Base-by-base conservation (phyloP, 2,797 vertebrate genomes). In the Enoplosus armatus region DNA sequence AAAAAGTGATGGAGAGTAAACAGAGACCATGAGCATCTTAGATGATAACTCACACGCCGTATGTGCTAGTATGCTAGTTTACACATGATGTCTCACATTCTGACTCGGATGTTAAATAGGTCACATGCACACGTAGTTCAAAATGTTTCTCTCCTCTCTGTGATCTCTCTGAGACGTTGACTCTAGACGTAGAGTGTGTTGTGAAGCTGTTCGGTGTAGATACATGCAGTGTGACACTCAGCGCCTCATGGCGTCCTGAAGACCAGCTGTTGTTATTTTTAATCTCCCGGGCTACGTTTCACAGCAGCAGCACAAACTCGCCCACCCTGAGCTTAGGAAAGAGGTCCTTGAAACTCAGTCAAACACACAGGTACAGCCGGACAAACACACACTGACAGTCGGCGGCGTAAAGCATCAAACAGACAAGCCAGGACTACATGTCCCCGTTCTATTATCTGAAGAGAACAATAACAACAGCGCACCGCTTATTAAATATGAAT, bases 241-340 rank as follows among this genome's bases (percentile, higher is more conserved):
- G 86, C 24, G 86, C 70, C 88, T 89, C 90, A 91, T 93, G 93
- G 91, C 84, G 90, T 93, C 93, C 92, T 90, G 89, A 88, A 89
- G 92, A 93, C 94, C 95, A 95, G 95, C 95, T 95, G 95, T 92
- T 95, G 93, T 95, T 96, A 95, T 96, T 96, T 96, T 95, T 96
- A 96, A 95, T 95, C 92, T 92, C 92, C 77, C 85, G 90, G 90
- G 90, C 90, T 89, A 89, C 75, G 91, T 94, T 93, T 92, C 92
- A 92, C 87, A 90, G 92, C 86, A 91, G 85, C 89, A 75, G 75
- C 41, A 58, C 82, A 78, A 84, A 83, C 77, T 82, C 85, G 70
- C 64, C 84, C 87, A 80, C 65, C 84, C 77, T 14, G 26, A 78
- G 63, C 43, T 65, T 4, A 59, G 76, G 74, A 78, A 71, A 78